phyloP scores from a whole-genome alignment of 2,113 vertebrate species.

The Entelurus aequoreus region DNA sequence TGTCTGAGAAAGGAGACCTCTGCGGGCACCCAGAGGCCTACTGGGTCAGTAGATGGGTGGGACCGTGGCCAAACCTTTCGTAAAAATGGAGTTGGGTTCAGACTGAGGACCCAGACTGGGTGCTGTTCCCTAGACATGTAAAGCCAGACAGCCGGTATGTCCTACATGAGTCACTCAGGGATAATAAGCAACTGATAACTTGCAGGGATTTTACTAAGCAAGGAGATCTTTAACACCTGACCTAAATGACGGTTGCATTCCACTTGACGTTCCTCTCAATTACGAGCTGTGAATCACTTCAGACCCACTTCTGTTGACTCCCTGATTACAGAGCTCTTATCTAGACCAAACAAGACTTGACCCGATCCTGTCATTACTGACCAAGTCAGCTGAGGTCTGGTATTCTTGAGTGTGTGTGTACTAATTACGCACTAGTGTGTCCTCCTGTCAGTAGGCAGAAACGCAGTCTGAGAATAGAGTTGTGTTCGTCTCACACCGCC shows the following conservation, averaged over 20 bases:
- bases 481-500: background rate
- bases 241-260: constrained; percentile 11
- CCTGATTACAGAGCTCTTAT: constrained; percentile 52
- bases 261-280: constrained; percentile 47
- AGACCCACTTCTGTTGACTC: constrained; percentile 37
- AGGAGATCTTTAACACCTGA: constrained; percentile 14
- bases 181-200: constrained; percentile 33
- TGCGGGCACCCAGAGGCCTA: constrained; percentile 34
- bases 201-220: constrained; percentile 4
- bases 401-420: constrained; percentile 15
- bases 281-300: constrained; percentile 37
- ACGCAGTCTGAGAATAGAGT: constrained; percentile 8
- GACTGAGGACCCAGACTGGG: constrained; percentile 16
- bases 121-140: constrained; percentile 24
- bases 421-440: background rate
- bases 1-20: constrained; percentile 34
- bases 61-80: constrained; percentile 30
- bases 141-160: constrained; percentile 33
- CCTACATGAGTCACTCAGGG: constrained; percentile 29
- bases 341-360: constrained; percentile 38
- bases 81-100: constrained; percentile 33
- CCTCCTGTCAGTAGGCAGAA: constrained; percentile 6
- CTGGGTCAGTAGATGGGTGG: constrained; percentile 36
- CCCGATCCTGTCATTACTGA: constrained; percentile 55
- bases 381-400: constrained; percentile 33